Conservation (phyloP, 2,113 vertebrate species). For the Peromyscus leucopus region DNA sequence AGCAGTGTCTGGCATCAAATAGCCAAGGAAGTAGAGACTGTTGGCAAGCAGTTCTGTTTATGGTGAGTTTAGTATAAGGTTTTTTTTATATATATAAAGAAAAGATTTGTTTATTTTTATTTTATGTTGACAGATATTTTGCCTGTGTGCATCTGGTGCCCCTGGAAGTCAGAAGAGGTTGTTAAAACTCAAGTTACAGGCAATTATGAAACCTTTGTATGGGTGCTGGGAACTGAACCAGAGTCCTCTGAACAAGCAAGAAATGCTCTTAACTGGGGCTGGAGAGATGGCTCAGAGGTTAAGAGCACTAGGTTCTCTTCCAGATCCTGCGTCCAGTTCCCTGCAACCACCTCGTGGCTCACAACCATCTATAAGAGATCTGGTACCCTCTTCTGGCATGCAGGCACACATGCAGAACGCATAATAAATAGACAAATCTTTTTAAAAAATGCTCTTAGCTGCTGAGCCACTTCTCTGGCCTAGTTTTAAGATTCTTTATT, state of each 20-base stretch:
- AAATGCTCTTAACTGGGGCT: not conserved
- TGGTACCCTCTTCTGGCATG: no score
- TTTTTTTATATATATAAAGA: not conserved
- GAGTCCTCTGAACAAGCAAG: not conserved
- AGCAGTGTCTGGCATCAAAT: no score
- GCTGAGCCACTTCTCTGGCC: not conserved
- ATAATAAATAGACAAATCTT: no score
- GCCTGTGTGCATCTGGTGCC: not conserved
- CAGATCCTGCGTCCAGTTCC: no score
- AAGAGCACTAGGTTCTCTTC: no score
- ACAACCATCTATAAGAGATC: no score
- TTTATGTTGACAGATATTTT: not conserved
- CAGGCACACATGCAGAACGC: no score
- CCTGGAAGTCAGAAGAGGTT: not conserved
- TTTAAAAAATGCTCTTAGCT: not conserved
- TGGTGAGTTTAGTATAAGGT: not conserved
- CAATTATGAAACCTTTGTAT: not conserved
- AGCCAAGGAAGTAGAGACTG: no score
- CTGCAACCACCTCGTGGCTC: no score
- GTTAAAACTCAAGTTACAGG: not conserved
- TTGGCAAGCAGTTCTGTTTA: not conserved
- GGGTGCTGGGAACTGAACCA: not conserved
- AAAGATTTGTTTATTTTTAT: not conserved
- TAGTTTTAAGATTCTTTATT: not conserved
- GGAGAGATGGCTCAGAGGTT: no score